Percentiles rank a stretch among this genome's conserved stretches.
Conservation (phyloP, 2,888 invertebrate species). For the Scotopteryx bipunctaria region DNA sequence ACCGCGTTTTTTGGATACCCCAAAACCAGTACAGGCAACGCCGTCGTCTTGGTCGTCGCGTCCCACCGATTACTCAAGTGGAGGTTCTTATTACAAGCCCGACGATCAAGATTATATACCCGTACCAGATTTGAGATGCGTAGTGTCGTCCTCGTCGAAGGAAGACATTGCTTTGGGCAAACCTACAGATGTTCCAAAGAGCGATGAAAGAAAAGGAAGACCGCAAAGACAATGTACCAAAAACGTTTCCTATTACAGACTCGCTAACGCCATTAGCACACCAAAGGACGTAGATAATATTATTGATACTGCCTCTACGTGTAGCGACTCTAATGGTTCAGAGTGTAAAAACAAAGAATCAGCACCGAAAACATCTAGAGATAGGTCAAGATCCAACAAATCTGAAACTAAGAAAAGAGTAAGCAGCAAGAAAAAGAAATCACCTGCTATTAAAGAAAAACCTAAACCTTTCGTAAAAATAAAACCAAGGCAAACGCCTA, state of each 20-base stretch:
- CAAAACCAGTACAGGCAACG: slow-evolving; percentile 62
- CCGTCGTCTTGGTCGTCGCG: slow-evolving; percentile 74
- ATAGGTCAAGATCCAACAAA: slow-evolving; percentile 39
- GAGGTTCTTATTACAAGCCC: slow-evolving; percentile 85
- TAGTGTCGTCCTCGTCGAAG: slow-evolving; percentile 49
- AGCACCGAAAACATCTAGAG: slow-evolving; percentile 41
- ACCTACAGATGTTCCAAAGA: slow-evolving; percentile 35
- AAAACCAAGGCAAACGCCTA: slow-evolving; percentile 66
- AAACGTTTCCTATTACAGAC: slow-evolving; percentile 71
- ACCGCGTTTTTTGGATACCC: slow-evolving; percentile 78
- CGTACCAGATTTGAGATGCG: slow-evolving; percentile 55
- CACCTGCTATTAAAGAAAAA: slow-evolving; percentile 57
- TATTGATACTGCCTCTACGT: slow-evolving; percentile 44
- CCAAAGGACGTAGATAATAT: slow-evolving; percentile 46
- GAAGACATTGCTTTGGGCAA: slow-evolving; percentile 38
- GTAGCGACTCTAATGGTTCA: slow-evolving; percentile 52
- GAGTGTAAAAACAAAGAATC: slow-evolving; percentile 40
- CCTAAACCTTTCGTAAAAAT: slow-evolving; percentile 68
- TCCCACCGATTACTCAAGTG: slow-evolving; percentile 84
- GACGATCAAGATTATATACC: slow-evolving; percentile 82
- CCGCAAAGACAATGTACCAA: slow-evolving; percentile 73
- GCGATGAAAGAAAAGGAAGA: slow-evolving; percentile 48
- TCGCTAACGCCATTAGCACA: slow-evolving; percentile 41
- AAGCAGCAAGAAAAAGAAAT: slow-evolving; percentile 51
- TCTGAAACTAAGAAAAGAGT: slow-evolving; percentile 42